These are phyloP conservation scores for Chunga burmeisteri DNA, from an alignment of 2,113 vertebrate genomes.

Conservation along the genomic window DNA sequence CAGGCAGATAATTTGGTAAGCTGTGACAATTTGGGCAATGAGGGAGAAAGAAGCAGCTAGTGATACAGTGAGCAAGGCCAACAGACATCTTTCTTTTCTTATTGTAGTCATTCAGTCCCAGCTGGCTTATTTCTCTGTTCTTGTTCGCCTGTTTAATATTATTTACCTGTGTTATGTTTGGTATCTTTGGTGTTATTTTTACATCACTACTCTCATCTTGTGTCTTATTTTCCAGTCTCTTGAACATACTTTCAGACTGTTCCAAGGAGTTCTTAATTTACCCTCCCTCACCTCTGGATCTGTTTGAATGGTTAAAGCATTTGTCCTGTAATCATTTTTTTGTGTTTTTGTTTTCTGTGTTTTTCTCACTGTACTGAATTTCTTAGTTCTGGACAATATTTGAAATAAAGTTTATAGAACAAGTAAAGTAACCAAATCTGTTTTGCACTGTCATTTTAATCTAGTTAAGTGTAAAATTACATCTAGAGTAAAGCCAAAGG, in stretches of 20 bases:
- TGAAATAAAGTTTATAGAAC: not conserved
- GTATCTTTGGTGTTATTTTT: not conserved
- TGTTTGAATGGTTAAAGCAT: not conserved
- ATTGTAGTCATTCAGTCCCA: not conserved
- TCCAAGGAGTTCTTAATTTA: not conserved
- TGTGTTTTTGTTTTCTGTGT: not conserved
- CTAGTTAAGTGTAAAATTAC: slow-evolving; percentile 44
- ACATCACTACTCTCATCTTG: not conserved
- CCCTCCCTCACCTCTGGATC: not conserved
- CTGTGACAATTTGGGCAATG: not conserved
- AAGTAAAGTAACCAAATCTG: not conserved
- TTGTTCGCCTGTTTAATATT: not conserved
- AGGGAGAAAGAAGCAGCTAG: not conserved
- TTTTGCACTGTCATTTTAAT: slow-evolving; percentile 40
- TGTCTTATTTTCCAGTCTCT: not conserved
- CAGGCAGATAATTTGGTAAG: not conserved
- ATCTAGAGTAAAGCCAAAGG: slow-evolving; percentile 2
- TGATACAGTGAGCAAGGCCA: not conserved
- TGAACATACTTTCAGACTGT: not conserved
- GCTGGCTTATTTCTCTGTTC: not conserved
- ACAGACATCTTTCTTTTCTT: not conserved
- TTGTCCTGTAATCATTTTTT: not conserved
- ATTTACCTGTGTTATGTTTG: not conserved
- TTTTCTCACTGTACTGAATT: not conserved
- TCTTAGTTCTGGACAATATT: not conserved